These are phyloP conservation scores for Scomberomorus guttatus DNA, from an alignment of 2,797 vertebrate genomes.

Conservation along the genomic window DNA sequence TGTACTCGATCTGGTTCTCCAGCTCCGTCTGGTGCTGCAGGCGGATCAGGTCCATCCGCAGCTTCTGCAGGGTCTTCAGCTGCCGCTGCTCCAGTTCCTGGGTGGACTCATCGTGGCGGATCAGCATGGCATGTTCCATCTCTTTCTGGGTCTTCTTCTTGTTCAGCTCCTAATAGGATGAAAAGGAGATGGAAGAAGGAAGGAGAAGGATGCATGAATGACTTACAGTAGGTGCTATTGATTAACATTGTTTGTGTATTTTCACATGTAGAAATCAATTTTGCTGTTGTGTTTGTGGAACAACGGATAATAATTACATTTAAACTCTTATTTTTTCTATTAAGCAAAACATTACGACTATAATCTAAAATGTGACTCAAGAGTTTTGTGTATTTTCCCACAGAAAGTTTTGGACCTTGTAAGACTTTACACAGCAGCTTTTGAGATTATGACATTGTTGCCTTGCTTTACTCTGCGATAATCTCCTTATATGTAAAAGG, in stretches of 20 bases:
- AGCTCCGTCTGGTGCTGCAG: slow-evolving; percentile 99
- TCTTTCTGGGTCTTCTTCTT: slow-evolving; percentile 99
- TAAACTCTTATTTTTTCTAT: neutral
- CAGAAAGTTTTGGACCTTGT: slow-evolving; percentile 30
- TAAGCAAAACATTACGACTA: neutral
- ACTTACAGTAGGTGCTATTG: neutral
- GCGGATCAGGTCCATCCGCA: slow-evolving; percentile 98
- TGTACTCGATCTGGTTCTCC: slow-evolving; percentile 99
- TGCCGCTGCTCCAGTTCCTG: slow-evolving; percentile 97
- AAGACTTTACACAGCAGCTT: slow-evolving; percentile 68
- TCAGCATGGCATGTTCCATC: slow-evolving; percentile 98
- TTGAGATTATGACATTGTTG: slow-evolving; percentile 79
- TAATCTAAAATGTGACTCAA: slow-evolving; percentile 20
- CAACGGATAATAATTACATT: neutral
- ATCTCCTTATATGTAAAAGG: slow-evolving; percentile 66
- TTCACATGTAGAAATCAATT: slow-evolving; percentile 12
- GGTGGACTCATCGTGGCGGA: slow-evolving; percentile 98
- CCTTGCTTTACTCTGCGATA: slow-evolving; percentile 71
- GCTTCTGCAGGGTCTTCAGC: slow-evolving; percentile 96
- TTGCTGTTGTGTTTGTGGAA: neutral
- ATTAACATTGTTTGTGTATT: slow-evolving; percentile 3
- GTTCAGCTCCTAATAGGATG: slow-evolving; percentile 90
- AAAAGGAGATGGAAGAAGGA: neutral
- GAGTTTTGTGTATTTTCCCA: slow-evolving; percentile 44
- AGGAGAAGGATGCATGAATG: neutral